A percentile compares a stretch with the other conserved stretches of the same genome.
These are phyloP conservation scores for Pandemis corylana DNA, from an alignment of 2,888 invertebrate species.

Conservation along the genomic window DNA sequence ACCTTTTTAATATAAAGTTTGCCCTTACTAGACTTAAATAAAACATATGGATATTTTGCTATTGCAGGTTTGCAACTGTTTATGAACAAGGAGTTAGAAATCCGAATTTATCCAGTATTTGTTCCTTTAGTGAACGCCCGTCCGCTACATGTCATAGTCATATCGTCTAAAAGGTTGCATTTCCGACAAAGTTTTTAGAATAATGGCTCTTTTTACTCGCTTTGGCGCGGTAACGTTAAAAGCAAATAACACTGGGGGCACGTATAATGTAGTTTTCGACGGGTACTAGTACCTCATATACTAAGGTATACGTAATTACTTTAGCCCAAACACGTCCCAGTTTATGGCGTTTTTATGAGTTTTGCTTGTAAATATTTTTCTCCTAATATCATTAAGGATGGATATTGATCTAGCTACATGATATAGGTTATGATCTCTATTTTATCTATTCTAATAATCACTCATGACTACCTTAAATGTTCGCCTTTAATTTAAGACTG, in stretches of 20 bases:
- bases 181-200: constrained; percentile 52
- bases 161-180: constrained; percentile 59
- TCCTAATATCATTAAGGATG: constrained; percentile 16
- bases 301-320: constrained; percentile 29
- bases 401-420: background rate
- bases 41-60: no score
- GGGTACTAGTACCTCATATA: constrained; percentile 14
- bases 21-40: no score
- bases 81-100: background rate
- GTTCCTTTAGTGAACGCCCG: constrained; percentile 53
- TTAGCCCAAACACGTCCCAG: constrained; percentile 25
- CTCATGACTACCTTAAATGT: background rate
- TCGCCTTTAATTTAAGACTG: background rate
- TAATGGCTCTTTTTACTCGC: constrained; percentile 48
- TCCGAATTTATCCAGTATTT: constrained; percentile 48
- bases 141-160: constrained; percentile 47
- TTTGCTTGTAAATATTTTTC: constrained; percentile 27
- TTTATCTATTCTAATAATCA: background rate
- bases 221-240: constrained; percentile 16
- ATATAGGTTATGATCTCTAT: background rate
- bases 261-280: constrained; percentile 24
- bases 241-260: constrained; percentile 23
- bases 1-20: no score
- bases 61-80: no score
- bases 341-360: constrained; percentile 37